phyloP scores from a whole-genome alignment of 2,888 invertebrate genomes.

The Diadegma fenestrale region DNA sequence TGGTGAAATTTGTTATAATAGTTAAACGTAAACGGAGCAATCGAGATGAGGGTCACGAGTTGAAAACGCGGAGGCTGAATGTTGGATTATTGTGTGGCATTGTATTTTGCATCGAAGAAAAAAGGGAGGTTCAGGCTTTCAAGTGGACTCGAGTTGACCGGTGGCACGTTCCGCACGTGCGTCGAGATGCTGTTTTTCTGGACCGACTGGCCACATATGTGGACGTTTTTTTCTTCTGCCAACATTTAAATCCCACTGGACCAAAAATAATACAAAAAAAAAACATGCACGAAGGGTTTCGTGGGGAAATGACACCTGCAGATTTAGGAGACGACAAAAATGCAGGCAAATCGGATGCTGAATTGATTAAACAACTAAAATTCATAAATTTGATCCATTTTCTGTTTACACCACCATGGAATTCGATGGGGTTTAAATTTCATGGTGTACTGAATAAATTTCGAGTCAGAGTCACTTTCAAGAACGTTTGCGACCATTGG shows the following conservation, averaged over 20 bases:
- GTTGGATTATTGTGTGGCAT: conserved; percentile 22
- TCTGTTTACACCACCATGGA: neutral
- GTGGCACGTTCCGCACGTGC: conserved; percentile 67
- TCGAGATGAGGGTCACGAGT: conserved; percentile 29
- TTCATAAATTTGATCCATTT: neutral
- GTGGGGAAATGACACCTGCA: conserved; percentile 63
- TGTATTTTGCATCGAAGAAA: conserved; percentile 11
- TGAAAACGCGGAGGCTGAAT: conserved; percentile 34
- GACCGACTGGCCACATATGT: neutral
- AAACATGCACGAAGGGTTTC: conserved; percentile 31
- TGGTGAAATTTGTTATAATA: conserved; percentile 54
- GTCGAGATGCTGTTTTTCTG: conserved; percentile 47
- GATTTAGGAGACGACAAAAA: conserved; percentile 35
- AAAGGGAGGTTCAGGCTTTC: conserved; percentile 37
- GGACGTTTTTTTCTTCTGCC: neutral
- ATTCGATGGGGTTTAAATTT: neutral
- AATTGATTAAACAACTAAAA: neutral
- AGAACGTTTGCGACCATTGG: conserved; percentile 31
- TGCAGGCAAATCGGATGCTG: neutral
- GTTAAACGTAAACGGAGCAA: conserved; percentile 53
- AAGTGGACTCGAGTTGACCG: conserved; percentile 61
- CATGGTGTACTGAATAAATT: neutral
- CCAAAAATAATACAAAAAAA: neutral
- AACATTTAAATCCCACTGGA: conserved; percentile 10
- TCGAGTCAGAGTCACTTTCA: neutral